These are phyloP conservation scores for Drosophila pegasa DNA, from an alignment of 2,888 invertebrate genomes.

Conservation along the genomic window DNA sequence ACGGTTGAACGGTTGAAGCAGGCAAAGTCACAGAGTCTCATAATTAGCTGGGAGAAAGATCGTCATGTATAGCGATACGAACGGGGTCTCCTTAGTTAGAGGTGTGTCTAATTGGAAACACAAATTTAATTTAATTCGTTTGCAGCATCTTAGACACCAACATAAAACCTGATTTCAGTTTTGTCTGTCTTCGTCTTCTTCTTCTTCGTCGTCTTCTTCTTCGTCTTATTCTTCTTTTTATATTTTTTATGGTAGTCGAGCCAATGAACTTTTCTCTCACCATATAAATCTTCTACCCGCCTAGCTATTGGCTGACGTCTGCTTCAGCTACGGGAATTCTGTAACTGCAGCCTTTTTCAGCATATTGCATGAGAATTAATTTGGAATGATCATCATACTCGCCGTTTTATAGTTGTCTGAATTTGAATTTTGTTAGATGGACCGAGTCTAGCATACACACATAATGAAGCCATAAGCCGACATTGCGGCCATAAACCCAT, in stretches of 20 bases:
- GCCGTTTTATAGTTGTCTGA: slow-evolving; percentile 62
- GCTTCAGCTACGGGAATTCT: slow-evolving; percentile 32
- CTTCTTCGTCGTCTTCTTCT: no score
- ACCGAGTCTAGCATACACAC: slow-evolving; percentile 37
- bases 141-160: slow-evolving; percentile 63
- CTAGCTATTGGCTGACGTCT: slow-evolving; percentile 14
- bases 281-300: slow-evolving; percentile 34
- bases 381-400: slow-evolving; percentile 57
- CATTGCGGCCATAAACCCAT: slow-evolving; percentile 74
- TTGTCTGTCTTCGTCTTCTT: neutral
- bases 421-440: slow-evolving; percentile 24
- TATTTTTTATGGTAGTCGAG: slow-evolving; percentile 61
- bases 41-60: slow-evolving; percentile 78
- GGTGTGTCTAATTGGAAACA: slow-evolving; percentile 74
- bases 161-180: slow-evolving; percentile 44
- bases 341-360: slow-evolving; percentile 18
- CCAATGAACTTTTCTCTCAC: slow-evolving; percentile 73
- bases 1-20: slow-evolving; percentile 17
- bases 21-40: slow-evolving; percentile 35
- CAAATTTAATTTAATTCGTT: slow-evolving; percentile 67
- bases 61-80: slow-evolving; percentile 48
- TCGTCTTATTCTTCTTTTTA: neutral
- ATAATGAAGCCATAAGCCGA: slow-evolving; percentile 76
- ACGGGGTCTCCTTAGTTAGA: slow-evolving; percentile 9
- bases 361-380: slow-evolving; percentile 71